A percentile compares a stretch with the other conserved stretches of the same genome.
phyloP scores from a whole-genome alignment of 2,797 vertebrate species.

The Mormyrops attenuatus region DNA sequence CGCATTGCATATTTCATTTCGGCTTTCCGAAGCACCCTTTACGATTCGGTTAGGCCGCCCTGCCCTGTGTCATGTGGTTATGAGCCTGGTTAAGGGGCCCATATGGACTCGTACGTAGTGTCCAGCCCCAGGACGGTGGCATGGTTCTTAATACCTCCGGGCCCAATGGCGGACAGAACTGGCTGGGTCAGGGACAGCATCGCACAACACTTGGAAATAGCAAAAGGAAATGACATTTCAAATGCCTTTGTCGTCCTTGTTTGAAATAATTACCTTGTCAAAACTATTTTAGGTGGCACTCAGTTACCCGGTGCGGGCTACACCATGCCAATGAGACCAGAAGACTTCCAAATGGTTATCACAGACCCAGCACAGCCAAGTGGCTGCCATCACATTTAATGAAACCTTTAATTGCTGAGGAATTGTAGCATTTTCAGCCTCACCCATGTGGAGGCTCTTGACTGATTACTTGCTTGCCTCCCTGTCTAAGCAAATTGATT shows the following conservation, averaged over 20 bases:
- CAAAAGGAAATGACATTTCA: slow-evolving; percentile 29
- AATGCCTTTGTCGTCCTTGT: slow-evolving; percentile 31
- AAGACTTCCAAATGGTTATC: slow-evolving; percentile 6
- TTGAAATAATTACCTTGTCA: slow-evolving; percentile 46
- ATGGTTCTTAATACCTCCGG: slow-evolving; percentile 48
- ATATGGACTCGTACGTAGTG: slow-evolving; percentile 20
- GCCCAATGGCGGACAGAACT: slow-evolving; percentile 39
- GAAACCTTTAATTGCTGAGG: slow-evolving; percentile 20
- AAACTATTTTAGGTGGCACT: slow-evolving; percentile 31
- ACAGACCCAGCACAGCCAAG: neutral
- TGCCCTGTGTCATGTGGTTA: slow-evolving; percentile 59
- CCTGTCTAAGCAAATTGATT: slow-evolving; percentile 10
- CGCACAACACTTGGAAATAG: slow-evolving; percentile 27
- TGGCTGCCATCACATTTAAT: slow-evolving; percentile 16
- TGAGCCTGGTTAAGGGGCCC: slow-evolving; percentile 38
- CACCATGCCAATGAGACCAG: neutral
- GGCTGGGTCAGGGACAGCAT: slow-evolving; percentile 38
- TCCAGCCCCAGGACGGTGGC: neutral
- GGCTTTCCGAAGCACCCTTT: slow-evolving; percentile 68
- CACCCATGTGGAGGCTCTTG: neutral
- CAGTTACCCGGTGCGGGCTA: slow-evolving; percentile 23
- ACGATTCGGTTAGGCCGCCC: slow-evolving; percentile 62
- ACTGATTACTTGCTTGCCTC: slow-evolving; percentile 2
- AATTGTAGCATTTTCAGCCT: slow-evolving; percentile 16
- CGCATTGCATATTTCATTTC: slow-evolving; percentile 68